Base-by-base conservation (phyloP, 35 echinoderm and acorn worm genomes). In the Chiridota heheva region DNA sequence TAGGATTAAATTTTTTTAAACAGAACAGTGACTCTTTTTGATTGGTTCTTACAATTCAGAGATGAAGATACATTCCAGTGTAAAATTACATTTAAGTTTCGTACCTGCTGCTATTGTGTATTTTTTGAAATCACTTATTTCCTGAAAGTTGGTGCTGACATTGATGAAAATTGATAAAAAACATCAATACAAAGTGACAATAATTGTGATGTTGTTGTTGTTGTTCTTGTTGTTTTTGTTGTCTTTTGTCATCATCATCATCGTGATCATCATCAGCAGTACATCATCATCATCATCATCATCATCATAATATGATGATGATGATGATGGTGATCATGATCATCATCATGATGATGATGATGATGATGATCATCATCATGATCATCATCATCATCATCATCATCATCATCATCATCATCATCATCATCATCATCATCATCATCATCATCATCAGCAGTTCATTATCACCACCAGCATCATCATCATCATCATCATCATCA, bases 321-420 rank as follows among this genome's bases (percentile, higher is more conserved):
- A 64, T 64, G 61, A 64, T 27, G 61, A 64, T 27, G 61, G 31
- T 27, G 61, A 64, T 64, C 15, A 64, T 64, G 61, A 64, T 64
- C 15, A 64, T 64, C 15, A 64, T 64, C 15, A 64, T 64, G 61
- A 64, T 64, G 61, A 64, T 64, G 61, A 64, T 64, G 61, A 64
- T 64, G 61, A 64, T 64, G 61, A 64, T 64, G 61, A 64, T 51
- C 47, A 51, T 51, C 47, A 51, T 51, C 47, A 51, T 51, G 8
- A 51, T 51, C 47, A 51, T 51, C 47, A 51, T 51, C 47, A 51
- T 51, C 47, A 51, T 51, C 47, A 51, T 51, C 47, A 51, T 51
- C 47, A 51, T 51, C 47, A 51, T 51, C 47, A 51, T 51, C 47
- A 51, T 51, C 47, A 51, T 51, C 47, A 51, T 51, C 47, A 51